These are phyloP conservation scores for Nephrotoma guestfalica DNA, from an alignment of 2,888 invertebrate species.

Conservation along the genomic window DNA sequence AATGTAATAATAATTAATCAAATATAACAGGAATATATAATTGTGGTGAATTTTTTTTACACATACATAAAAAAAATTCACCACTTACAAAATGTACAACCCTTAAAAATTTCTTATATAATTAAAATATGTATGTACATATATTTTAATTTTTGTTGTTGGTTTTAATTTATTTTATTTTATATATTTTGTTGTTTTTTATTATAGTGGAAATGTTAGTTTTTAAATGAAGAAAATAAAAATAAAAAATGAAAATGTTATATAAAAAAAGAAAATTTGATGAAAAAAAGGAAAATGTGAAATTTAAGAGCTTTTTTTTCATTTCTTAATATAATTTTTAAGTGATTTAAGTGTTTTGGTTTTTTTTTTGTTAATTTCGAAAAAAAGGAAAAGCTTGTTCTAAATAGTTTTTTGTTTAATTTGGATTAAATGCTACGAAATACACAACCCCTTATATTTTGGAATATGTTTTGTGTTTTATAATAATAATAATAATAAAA, in stretches of 20 bases:
- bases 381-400: not conserved
- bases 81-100: not conserved
- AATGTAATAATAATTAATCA: not conserved
- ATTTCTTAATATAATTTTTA: not conserved
- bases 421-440: conserved; percentile 1
- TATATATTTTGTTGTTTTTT: not conserved
- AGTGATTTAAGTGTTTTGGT: not conserved
- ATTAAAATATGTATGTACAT: not conserved
- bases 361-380: not conserved
- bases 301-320: not conserved
- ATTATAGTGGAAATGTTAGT: not conserved
- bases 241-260: not conserved
- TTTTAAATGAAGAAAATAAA: not conserved
- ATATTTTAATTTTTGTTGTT: not conserved
- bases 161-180: not conserved
- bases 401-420: not conserved
- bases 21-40: not conserved
- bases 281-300: not conserved
- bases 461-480: conserved; percentile 3
- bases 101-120: not conserved
- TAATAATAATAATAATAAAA: not conserved
- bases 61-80: not conserved
- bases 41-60: not conserved
- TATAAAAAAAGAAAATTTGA: not conserved
- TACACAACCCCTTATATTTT: not conserved